Base-by-base conservation (phyloP, 2,797 vertebrate genomes). In the Anolis apletophallus region DNA sequence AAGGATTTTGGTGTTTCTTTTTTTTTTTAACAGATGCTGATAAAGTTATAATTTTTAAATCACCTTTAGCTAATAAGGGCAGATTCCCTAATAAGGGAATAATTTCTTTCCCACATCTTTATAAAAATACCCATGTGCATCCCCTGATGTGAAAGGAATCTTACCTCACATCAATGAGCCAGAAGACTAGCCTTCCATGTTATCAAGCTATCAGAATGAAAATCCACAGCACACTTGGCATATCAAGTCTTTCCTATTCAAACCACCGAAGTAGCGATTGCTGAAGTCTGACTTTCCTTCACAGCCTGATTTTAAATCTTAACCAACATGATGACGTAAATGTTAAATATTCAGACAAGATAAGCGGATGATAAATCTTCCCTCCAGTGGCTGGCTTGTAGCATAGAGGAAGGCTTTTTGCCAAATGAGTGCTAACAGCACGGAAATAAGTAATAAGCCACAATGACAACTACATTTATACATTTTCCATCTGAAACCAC, bases 341-440 rank as follows among this genome's bases (percentile, higher is more conserved):
- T 86, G 89, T 86, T 93, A 91, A 94, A 92, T 91, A 92, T 83
- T 80, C 89, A 84, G 84, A 85, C 90, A 88, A 91, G 93, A 95
- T 89, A 95, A 96, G 64, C 85, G 85, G 34, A 91, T 90, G 91
- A 93, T 93, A 94, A 91, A 93, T 94, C 91, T 92, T 71, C 89
- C 85, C 79, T 88, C 85, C 80, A 88, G 90, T 80, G 87, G 90
- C 26, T 82, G 85, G 23, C 8, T 85, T 83, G 80, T 57, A 85
- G 54, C 14, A 11, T 55, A 23, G 50, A 64, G 64, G 89, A 91
- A 40, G 69, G 79, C 84, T 92, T 61, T 90, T 83, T 93, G 90
- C 78, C 81, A 81, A 91, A 85, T 29, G 77, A 88, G 74, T 84
- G 73, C 9, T 84, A 91, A 87, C 72, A 80, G 91, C 71, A 52